Conservation (phyloP, 2,797 vertebrate species). For the Halcyon leucocephala region DNA sequence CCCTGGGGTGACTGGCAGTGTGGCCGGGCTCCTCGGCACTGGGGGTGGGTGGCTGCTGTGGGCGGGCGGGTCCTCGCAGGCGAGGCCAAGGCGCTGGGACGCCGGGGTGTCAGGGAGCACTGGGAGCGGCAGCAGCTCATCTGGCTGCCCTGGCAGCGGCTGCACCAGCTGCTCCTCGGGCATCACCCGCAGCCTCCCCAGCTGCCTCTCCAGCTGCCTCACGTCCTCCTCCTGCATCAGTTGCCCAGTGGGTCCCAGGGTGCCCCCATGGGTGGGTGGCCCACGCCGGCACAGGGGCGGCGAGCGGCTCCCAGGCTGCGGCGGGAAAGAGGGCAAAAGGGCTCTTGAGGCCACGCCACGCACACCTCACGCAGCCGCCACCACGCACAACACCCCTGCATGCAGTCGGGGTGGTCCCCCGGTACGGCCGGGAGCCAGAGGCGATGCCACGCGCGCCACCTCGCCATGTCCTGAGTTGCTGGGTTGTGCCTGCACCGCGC, state of each 20-base stretch:
- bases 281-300: slow-evolving; percentile 89
- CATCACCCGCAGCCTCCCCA: slow-evolving; percentile 95
- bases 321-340: slow-evolving; percentile 79
- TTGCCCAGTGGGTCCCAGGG: slow-evolving; percentile 91
- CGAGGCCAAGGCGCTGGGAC: slow-evolving; percentile 84
- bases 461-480: not conserved
- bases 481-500: not conserved
- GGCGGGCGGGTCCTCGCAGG: slow-evolving; percentile 85
- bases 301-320: slow-evolving; percentile 88
- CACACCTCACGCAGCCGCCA: fast-evolving
- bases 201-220: slow-evolving; percentile 91
- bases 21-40: slow-evolving; percentile 87
- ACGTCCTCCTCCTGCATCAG: slow-evolving; percentile 93
- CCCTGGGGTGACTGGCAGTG: slow-evolving; percentile 85
- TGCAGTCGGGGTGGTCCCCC: not conserved
- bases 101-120: slow-evolving; percentile 83
- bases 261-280: slow-evolving; percentile 85
- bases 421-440: not conserved
- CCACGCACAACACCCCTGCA: not conserved
- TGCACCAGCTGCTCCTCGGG: slow-evolving; percentile 89
- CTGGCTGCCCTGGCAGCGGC: slow-evolving; percentile 84
- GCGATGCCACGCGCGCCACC: not conserved
- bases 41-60: slow-evolving; percentile 89
- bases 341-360: slow-evolving; percentile 77
- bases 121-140: slow-evolving; percentile 86